phyloP scores from a whole-genome alignment of 1,140 invertebrate genomes.

The Pinna nobilis region DNA sequence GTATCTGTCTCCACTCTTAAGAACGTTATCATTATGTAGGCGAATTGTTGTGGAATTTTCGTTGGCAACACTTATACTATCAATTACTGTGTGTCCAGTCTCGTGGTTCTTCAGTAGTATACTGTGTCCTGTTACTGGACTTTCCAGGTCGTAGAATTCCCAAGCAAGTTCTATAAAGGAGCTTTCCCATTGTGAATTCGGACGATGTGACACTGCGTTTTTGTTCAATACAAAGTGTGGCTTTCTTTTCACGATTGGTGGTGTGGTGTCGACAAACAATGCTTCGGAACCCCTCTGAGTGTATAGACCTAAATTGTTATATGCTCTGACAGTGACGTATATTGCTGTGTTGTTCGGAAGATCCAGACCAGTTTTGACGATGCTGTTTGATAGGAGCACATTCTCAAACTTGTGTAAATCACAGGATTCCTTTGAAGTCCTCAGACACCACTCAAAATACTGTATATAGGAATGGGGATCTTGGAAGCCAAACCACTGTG shows the following conservation, averaged over 20 bases:
- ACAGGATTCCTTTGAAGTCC: constrained; percentile 22
- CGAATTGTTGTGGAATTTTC: constrained; percentile 25
- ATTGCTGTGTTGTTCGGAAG: constrained; percentile 31
- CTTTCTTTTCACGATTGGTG: constrained; percentile 23
- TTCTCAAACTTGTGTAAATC: constrained; percentile 27
- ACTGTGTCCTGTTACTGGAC: constrained; percentile 44
- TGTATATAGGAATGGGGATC: constrained; percentile 56
- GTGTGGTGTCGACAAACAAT: constrained; percentile 47
- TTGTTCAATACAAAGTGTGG: constrained; percentile 15
- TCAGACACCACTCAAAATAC: constrained; percentile 50
- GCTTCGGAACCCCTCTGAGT: constrained; percentile 34
- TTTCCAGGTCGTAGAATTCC: constrained; percentile 53
- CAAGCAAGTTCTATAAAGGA: constrained; percentile 48
- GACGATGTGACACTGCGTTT: not conserved
- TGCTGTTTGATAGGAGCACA: constrained; percentile 25
- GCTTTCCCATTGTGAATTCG: constrained; percentile 41
- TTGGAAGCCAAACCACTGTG: constrained; percentile 52
- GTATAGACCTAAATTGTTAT: constrained; percentile 42
- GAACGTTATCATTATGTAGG: no score
- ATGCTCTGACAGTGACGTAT: constrained; percentile 46
- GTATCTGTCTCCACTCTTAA: constrained; percentile 42
- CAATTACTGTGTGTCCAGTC: constrained; percentile 34
- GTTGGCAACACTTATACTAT: constrained; percentile 17
- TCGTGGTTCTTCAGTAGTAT: constrained; percentile 39
- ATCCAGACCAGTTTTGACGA: constrained; percentile 24